Evolutionary conservation across 2,888 invertebrate species (phyloP).

Genomic region (Dromius quadrimaculatus): DNA sequence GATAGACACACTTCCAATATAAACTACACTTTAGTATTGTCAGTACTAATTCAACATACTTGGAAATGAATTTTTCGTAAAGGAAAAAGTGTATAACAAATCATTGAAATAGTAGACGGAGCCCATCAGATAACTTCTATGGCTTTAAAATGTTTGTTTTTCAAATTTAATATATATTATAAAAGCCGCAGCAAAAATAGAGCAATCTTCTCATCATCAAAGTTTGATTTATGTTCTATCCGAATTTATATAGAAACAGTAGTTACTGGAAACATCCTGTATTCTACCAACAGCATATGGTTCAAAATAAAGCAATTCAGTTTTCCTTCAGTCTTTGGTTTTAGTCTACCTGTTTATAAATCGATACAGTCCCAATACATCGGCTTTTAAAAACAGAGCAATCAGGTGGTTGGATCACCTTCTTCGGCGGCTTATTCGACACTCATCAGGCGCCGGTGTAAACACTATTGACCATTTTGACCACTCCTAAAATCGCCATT

Average conservation of each 20-base stretch:
- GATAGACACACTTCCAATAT: too few relatives aligned
- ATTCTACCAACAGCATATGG: conserved; percentile 18
- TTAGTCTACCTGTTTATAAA: conserved; percentile 24
- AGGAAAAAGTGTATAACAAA: too few relatives aligned
- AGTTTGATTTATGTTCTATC: not conserved
- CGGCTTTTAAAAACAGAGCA: conserved; percentile 22
- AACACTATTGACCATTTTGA: not conserved
- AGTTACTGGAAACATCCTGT: conserved; percentile 1
- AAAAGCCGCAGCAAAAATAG: not conserved
- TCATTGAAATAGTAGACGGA: too few relatives aligned
- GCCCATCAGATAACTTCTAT: too few relatives aligned
- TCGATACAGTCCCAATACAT: conserved; percentile 29
- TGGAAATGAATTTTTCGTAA: too few relatives aligned
- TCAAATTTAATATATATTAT: conserved; percentile 2
- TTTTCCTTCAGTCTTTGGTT: not conserved
- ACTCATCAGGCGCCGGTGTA: conserved; percentile 23
- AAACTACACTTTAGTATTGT: too few relatives aligned
- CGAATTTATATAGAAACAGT: conserved; percentile 22
- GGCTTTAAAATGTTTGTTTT: not conserved
- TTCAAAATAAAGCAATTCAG: conserved; percentile 21
- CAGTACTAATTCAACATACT: too few relatives aligned
- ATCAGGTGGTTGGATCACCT: conserved; percentile 31
- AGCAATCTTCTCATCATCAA: conserved; percentile 10
- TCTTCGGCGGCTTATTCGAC: not conserved
- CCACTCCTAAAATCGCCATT: not conserved